Evolutionary conservation across 2,888 invertebrate genomes (phyloP).

Genomic region (Drosophila phalerata): DNA sequence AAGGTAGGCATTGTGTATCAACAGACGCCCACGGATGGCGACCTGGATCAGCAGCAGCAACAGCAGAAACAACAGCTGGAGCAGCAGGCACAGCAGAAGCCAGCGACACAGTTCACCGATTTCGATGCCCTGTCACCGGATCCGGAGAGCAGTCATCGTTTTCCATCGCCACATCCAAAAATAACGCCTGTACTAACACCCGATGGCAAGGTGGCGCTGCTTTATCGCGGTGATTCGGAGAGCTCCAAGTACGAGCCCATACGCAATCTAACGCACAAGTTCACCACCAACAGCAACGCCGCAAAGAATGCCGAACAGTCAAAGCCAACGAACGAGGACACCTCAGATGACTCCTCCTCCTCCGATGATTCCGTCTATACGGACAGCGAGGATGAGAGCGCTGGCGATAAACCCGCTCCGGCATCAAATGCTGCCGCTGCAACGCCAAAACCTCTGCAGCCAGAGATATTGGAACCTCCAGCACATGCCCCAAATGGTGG

Average conservation of each 20-base stretch:
- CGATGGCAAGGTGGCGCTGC: conserved; percentile 86
- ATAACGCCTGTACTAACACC: conserved; percentile 86
- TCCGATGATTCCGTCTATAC: conserved; percentile 76
- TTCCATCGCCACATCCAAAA: conserved; percentile 85
- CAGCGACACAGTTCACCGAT: conserved; percentile 79
- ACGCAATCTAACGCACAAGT: conserved; percentile 85
- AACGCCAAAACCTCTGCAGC: conserved; percentile 56
- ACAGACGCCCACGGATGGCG: conserved; percentile 79
- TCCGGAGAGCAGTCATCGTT: conserved; percentile 85
- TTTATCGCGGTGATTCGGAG: conserved; percentile 86
- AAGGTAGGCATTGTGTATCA: conserved; percentile 86
- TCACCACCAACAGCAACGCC: conserved; percentile 67
- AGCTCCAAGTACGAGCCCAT: conserved; percentile 86
- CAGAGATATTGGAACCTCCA: conserved; percentile 63
- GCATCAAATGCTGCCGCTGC: conserved; percentile 21
- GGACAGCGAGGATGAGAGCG: conserved; percentile 66
- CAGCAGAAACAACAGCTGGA: conserved; percentile 73
- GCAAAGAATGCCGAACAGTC: conserved; percentile 48
- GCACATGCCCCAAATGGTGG: conserved; percentile 62
- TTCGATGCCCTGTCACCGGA: conserved; percentile 84
- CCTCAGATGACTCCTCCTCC: conserved; percentile 61
- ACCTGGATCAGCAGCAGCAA: conserved; percentile 65
- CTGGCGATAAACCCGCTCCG: conserved; percentile 45
- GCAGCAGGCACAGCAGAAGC: conserved; percentile 73
- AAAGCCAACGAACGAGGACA: conserved; percentile 33